phyloP scores from a whole-genome alignment of 2,888 invertebrate species.

The Rhingia rostrata region DNA sequence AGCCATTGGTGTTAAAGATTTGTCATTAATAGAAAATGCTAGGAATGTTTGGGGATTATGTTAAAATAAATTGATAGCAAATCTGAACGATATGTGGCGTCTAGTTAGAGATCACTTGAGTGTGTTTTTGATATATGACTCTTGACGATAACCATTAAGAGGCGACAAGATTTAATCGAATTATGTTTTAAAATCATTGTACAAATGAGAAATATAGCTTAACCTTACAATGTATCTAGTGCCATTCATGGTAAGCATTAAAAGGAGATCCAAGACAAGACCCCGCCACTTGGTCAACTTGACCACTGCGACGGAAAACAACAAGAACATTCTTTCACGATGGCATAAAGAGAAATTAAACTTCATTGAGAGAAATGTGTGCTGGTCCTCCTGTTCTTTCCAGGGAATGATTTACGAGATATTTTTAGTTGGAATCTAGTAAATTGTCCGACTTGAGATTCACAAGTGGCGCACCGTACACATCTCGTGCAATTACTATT shows the following conservation, averaged over 20 bases:
- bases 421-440: too few species aligned
- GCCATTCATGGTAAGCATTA: not conserved
- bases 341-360: slow-evolving; percentile 39
- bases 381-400: slow-evolving; percentile 24
- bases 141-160: too few species aligned
- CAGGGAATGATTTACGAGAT: slow-evolving; percentile 1
- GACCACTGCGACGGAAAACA: not conserved
- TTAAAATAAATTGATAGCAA: not conserved
- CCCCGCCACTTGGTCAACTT: not conserved
- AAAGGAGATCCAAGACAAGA: not conserved
- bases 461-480: too few species aligned
- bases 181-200: too few species aligned
- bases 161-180: too few species aligned
- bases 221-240: not conserved
- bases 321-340: slow-evolving; percentile 8
- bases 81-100: not conserved
- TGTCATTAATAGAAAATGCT: not conserved
- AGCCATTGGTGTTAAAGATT: slow-evolving; percentile 7
- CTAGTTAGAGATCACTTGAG: not conserved
- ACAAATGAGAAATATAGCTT: too few species aligned
- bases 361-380: slow-evolving; percentile 33
- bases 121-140: too few species aligned
- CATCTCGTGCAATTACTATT: not conserved
- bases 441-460: too few species aligned
- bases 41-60: slow-evolving; percentile 7